Evolutionary conservation across 2,888 invertebrate species (phyloP).

Genomic region (Tipula helvola): DNA sequence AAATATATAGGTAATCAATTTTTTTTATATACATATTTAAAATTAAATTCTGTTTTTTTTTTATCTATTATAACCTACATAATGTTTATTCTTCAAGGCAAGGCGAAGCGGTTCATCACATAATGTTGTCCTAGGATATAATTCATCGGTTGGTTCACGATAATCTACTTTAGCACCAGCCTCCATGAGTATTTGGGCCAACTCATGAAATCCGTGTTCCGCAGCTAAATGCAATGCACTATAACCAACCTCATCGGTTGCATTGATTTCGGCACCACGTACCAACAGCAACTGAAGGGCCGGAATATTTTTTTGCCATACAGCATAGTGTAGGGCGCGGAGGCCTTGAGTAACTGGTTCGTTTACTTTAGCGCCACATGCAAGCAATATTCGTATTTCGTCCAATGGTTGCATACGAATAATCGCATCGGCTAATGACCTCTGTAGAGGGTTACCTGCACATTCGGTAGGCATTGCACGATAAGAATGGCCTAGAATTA

Average conservation of each 20-base stretch:
- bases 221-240: constrained; percentile 84
- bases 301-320: constrained; percentile 72
- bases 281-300: constrained; percentile 70
- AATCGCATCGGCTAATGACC: constrained; percentile 82
- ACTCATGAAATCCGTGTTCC: constrained; percentile 63
- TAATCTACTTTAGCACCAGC: constrained; percentile 73
- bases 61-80: constrained; percentile 33
- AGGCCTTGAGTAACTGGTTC: constrained; percentile 77
- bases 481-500: constrained; percentile 12
- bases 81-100: constrained; percentile 77
- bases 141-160: constrained; percentile 55
- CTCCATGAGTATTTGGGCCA: constrained; percentile 58
- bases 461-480: constrained; percentile 57
- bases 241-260: constrained; percentile 80
- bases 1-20: background rate
- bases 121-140: constrained; percentile 56
- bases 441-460: constrained; percentile 58
- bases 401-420: constrained; percentile 76
- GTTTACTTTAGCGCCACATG: constrained; percentile 69
- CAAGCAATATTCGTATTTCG: constrained; percentile 72
- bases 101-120: constrained; percentile 82
- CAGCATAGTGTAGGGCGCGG: constrained; percentile 82
- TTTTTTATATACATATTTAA: background rate
- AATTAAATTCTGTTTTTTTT: background rate
- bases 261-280: constrained; percentile 69